These are phyloP conservation scores for Ephydatia muelleri DNA, from an alignment of 37 sponge, comb jelly and placozoan species.

Conservation along the genomic window DNA sequence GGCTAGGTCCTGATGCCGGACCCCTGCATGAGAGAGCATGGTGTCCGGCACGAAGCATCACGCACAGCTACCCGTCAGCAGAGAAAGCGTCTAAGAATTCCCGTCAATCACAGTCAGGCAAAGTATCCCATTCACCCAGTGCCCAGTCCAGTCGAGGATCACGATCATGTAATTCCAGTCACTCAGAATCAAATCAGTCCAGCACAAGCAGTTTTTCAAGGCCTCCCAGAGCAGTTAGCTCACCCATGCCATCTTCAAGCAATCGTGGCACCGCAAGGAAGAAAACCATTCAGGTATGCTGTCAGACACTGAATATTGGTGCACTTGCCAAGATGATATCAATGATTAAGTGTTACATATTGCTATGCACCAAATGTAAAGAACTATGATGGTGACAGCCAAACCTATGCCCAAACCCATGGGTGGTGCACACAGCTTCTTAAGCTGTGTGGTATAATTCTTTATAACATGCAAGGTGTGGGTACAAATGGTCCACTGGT, in stretches of 20 bases:
- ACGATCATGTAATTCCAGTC: not conserved
- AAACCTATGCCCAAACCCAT: not conserved
- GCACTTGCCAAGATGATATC: slow-evolving; percentile 48
- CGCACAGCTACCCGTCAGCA: slow-evolving; percentile 36
- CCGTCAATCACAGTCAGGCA: not conserved
- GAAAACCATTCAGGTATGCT: slow-evolving; percentile 79
- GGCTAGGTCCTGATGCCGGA: slow-evolving; percentile 3
- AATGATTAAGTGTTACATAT: too few species aligned
- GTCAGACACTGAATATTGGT: slow-evolving; percentile 82
- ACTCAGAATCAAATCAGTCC: not conserved
- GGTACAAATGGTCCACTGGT: too few species aligned
- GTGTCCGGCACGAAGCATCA: slow-evolving; percentile 71
- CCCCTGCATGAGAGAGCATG: slow-evolving; percentile 36
- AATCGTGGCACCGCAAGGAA: slow-evolving; percentile 9
- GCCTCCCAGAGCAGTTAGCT: not conserved
- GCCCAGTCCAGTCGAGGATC: not conserved
- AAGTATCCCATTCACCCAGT: not conserved
- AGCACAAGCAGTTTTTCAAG: not conserved
- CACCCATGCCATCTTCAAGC: not conserved
- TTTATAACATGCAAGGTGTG: too few species aligned
- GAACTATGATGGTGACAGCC: not conserved
- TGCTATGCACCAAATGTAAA: too few species aligned
- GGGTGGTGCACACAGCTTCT: too few species aligned
- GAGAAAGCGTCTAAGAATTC: not conserved
- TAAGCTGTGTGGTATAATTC: not conserved